A percentile compares a stretch with the other conserved stretches of the same genome.
These are phyloP conservation scores for Lates calcarifer DNA, from an alignment of 2,113 vertebrate species.

Conservation along the genomic window DNA sequence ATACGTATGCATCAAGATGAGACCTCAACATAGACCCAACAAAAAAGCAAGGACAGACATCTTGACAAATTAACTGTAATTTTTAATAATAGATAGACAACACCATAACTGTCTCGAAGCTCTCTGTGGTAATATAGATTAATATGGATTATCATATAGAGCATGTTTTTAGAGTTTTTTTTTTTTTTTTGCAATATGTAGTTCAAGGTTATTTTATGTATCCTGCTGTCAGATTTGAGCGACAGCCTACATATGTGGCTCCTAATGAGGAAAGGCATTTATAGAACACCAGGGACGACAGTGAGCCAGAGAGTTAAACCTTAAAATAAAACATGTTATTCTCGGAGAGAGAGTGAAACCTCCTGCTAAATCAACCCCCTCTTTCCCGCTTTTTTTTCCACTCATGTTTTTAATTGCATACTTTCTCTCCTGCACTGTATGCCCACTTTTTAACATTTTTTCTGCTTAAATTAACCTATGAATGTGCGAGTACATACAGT, in stretches of 20 bases:
- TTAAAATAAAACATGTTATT: constrained; percentile 83
- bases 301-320: constrained; percentile 71
- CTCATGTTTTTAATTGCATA: constrained; percentile 13
- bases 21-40: neutral
- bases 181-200: constrained; percentile 66
- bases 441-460: neutral
- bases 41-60: constrained; percentile 1
- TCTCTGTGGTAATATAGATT: constrained; percentile 10
- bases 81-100: neutral
- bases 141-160: no score
- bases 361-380: constrained; percentile 56
- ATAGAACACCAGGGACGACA: constrained; percentile 75
- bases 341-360: constrained; percentile 70
- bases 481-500: constrained; percentile 22
- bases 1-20: neutral
- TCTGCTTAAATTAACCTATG: constrained; percentile 35
- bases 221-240: constrained; percentile 74
- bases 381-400: constrained; percentile 26
- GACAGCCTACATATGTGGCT: constrained; percentile 81
- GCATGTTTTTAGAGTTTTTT: neutral
- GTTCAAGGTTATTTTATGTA: constrained; percentile 83
- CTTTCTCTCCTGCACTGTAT: neutral
- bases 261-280: constrained; percentile 81
- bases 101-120: neutral
- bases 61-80: neutral